Percentiles rank a stretch among this genome's conserved stretches.
Conservation (phyloP, 2,888 invertebrate genomes). For the Therioaphis trifolii region DNA sequence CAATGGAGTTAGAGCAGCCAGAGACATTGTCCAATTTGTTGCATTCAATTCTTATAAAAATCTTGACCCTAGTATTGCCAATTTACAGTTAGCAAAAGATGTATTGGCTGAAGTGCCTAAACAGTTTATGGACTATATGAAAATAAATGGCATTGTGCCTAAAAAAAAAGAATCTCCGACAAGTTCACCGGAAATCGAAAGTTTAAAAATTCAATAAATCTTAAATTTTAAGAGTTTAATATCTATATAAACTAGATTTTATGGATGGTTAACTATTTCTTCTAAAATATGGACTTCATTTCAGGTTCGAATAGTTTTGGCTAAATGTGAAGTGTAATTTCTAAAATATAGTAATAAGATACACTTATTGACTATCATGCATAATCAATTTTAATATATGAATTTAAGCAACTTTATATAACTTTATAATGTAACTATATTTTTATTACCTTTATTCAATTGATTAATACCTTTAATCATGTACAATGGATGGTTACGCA, state of each 20-base stretch:
- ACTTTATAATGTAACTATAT: too few relatives aligned
- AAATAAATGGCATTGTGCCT: slow-evolving; percentile 70
- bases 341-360: too few relatives aligned
- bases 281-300: too few relatives aligned
- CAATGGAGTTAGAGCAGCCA: slow-evolving; percentile 69
- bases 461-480: too few relatives aligned
- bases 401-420: too few relatives aligned
- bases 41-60: slow-evolving; percentile 69
- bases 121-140: slow-evolving; percentile 71
- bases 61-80: slow-evolving; percentile 67
- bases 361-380: too few relatives aligned
- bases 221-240: slow-evolving; percentile 7
- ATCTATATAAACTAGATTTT: not conserved
- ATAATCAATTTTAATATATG: too few relatives aligned
- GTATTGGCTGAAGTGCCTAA: slow-evolving; percentile 74
- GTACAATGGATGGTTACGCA: too few relatives aligned
- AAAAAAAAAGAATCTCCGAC: slow-evolving; percentile 64
- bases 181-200: slow-evolving; percentile 35
- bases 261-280: too few relatives aligned
- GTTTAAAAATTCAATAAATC: slow-evolving; percentile 54
- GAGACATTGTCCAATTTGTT: slow-evolving; percentile 75
- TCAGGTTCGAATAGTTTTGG: too few relatives aligned
- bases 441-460: too few relatives aligned
- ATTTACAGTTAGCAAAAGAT: slow-evolving; percentile 71
- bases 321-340: too few relatives aligned